Conservation (phyloP, 2,113 vertebrate genomes). For the Pelecanoides urinatrix region DNA sequence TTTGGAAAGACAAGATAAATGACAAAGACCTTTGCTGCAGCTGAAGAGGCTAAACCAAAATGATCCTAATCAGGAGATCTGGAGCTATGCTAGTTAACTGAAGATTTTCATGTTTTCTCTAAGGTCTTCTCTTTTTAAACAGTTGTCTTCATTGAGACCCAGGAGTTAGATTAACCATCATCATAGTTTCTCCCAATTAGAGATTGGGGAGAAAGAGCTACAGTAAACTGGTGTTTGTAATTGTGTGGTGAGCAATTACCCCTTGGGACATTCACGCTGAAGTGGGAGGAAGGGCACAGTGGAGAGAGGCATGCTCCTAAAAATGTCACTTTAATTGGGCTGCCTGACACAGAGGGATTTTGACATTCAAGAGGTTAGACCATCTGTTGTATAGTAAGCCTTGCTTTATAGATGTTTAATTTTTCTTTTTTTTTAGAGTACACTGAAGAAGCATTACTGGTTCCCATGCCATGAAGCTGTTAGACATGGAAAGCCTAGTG, state of each 20-base stretch:
- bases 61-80: not conserved
- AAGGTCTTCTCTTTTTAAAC: not conserved
- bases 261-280: constrained; percentile 4
- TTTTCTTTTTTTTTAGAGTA: not conserved
- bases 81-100: not conserved
- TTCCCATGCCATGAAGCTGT: constrained; percentile 46
- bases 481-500: constrained; percentile 34
- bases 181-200: constrained; percentile 37
- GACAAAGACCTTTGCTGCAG: not conserved
- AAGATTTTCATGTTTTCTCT: not conserved
- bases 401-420: constrained; percentile 36
- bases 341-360: constrained; percentile 32
- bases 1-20: not conserved
- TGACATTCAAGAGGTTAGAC: constrained; percentile 51
- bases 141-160: not conserved
- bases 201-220: not conserved
- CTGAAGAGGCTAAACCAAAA: not conserved
- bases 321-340: constrained; percentile 57
- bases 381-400: constrained; percentile 33
- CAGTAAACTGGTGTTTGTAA: constrained; percentile 41
- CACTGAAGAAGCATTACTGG: constrained; percentile 36
- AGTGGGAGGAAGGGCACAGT: constrained; percentile 22
- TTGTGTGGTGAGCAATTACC: constrained; percentile 55
- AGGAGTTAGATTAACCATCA: constrained; percentile 13
- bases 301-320: constrained; percentile 18